Base-by-base conservation (phyloP, 2,888 invertebrate species). In the Cartodere bifasciata region DNA sequence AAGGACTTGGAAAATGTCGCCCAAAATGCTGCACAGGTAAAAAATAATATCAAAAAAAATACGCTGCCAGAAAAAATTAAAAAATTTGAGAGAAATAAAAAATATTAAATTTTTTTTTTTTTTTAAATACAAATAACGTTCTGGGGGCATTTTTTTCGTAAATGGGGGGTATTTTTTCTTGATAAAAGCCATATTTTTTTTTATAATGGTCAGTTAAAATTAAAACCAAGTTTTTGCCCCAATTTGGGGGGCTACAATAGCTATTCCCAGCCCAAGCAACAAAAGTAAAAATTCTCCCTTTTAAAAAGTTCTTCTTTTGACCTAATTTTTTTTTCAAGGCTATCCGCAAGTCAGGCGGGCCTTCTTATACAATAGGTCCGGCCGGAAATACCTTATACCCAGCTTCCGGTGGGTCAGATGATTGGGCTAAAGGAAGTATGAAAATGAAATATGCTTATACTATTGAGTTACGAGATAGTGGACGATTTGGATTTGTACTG, bases 371-470 rank as follows among this genome's bases (percentile, higher is more conserved):
- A 16, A 79, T 85, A 1, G 86, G 86, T 7, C 73, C 82, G 28
- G 76, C 84, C 12, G 83, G 80, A 25, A 71, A 69, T n/a, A 71
- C 80, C 0, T 62, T 86, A 2, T 86, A 86, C 54, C 77, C 86
- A 1, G 83, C 83, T 2, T 63, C 81, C 16, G 86, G 86, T 2
- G 84, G 84, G 9, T 81, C 85, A 0, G 85, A 86, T 47, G 91
- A 92, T 56, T 92, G 90, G 86, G 91, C 88, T 4, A 88, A 91
- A 58, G 84, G 83, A 1, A 64, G 70, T 22, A 73, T 76, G 5
- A 73, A 72, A 21, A 77, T 92, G 39, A 88, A 87, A 54, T 92
- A 90, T 54, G 62, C 88, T 2, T 92, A 83, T 60, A 91, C 91
- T 1, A 68, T 92, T 33, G 92, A 94, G 63, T 68, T 92, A 31